Evolutionary conservation across 1,140 invertebrate genomes (phyloP).

Genomic region (Hycleus phaleratus): DNA sequence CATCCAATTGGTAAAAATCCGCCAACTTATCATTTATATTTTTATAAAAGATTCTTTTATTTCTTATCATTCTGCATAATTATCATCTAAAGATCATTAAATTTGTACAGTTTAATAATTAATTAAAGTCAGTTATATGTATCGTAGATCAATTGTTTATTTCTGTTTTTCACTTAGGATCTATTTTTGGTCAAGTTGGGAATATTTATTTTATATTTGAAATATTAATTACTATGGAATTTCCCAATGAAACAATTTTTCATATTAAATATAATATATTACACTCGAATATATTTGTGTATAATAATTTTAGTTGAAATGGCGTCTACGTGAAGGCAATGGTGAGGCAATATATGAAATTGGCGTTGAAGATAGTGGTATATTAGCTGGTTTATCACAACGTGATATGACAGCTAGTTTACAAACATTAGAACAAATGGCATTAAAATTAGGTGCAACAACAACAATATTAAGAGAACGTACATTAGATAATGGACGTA

Average conservation of each 20-base stretch:
- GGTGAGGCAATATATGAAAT: constrained; percentile 96
- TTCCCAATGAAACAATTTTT: too few species aligned
- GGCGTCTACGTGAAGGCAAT: constrained; percentile 77
- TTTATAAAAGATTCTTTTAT: too few species aligned
- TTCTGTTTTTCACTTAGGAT: too few species aligned
- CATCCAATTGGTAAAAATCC: too few species aligned
- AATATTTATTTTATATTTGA: too few species aligned
- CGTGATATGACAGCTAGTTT: constrained; percentile 77
- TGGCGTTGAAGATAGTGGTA: constrained; percentile 89
- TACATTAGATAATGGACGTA: constrained; percentile 42
- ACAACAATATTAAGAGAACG: constrained; percentile 54
- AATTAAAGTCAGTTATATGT: too few species aligned
- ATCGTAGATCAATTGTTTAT: too few species aligned
- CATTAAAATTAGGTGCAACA: constrained; percentile 71
- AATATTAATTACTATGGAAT: too few species aligned
- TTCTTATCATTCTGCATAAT: not conserved
- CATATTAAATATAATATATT: not conserved
- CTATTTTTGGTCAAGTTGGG: too few species aligned
- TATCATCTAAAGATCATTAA: too few species aligned
- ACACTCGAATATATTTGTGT: not conserved
- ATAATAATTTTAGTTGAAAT: constrained; percentile 61
- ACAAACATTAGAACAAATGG: constrained; percentile 77
- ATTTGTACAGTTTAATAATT: too few species aligned
- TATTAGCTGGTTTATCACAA: constrained; percentile 69
- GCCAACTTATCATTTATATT: too few species aligned